Evolutionary conservation across 2,888 invertebrate genomes (phyloP).

Genomic region (Cantharis nigra): DNA sequence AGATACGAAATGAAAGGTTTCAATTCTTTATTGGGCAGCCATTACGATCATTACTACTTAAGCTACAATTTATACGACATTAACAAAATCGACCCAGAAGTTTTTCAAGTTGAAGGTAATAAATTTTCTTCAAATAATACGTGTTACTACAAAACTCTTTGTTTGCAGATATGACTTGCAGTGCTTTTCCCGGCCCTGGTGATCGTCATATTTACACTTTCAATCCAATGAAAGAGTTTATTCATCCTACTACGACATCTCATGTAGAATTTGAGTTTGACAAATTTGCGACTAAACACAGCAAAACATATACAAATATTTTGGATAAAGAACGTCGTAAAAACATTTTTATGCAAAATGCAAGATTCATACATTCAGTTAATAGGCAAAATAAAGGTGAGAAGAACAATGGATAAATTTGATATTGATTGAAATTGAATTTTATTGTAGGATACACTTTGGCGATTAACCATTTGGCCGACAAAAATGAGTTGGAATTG

Average conservation of each 20-base stretch:
- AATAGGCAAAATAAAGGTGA: conserved; percentile 50
- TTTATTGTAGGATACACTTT: conserved; percentile 67
- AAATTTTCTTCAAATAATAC: too few relatives aligned
- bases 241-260: conserved; percentile 69
- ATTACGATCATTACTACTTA: conserved; percentile 93
- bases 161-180: conserved; percentile 67
- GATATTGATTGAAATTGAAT: neutral
- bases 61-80: conserved; percentile 73
- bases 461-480: conserved; percentile 86
- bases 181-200: conserved; percentile 87
- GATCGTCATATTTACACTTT: conserved; percentile 76
- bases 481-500: conserved; percentile 78
- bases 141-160: neutral
- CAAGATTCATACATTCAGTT: conserved; percentile 62
- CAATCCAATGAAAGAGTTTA: conserved; percentile 92
- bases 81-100: conserved; percentile 69
- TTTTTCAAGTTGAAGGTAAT: conserved; percentile 71
- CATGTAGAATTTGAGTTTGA: conserved; percentile 79
- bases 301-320: conserved; percentile 66
- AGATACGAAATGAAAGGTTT: conserved; percentile 92
- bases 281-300: conserved; percentile 74
- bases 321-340: conserved; percentile 72
- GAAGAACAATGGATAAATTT: conserved; percentile 71
- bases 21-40: conserved; percentile 90
- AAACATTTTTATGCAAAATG: conserved; percentile 84